Evolutionary conservation across 2,888 invertebrate genomes (phyloP).

Genomic region (Diadegma fenestrale): DNA sequence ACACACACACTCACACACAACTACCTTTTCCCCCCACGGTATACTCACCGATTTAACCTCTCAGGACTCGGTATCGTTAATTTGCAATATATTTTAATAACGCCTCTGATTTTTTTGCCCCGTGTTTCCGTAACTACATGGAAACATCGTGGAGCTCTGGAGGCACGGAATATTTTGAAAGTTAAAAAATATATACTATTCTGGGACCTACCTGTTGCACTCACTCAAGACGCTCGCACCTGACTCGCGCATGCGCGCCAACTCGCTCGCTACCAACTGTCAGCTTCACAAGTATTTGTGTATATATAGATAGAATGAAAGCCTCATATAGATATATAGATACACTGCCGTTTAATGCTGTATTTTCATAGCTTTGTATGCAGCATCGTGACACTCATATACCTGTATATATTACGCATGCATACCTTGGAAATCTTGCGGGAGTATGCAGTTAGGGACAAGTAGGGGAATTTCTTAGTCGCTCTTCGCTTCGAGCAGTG

Average conservation of each 20-base stretch:
- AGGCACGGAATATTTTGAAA: conserved; percentile 19
- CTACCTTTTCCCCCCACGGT: conserved; percentile 9
- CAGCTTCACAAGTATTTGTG: conserved; percentile 13
- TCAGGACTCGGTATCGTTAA: conserved; percentile 3
- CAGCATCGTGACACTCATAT: not conserved
- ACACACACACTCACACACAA: not conserved
- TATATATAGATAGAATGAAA: not conserved
- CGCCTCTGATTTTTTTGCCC: not conserved
- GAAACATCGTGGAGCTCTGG: not conserved
- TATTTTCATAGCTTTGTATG: conserved; percentile 21
- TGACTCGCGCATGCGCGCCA: conserved; percentile 71
- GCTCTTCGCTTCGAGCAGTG: not conserved
- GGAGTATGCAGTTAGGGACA: conserved; percentile 9
- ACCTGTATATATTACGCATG: conserved; percentile 20
- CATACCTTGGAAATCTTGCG: conserved; percentile 55
- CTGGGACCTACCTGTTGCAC: conserved; percentile 73
- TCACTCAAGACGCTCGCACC: conserved; percentile 63
- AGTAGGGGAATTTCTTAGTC: conserved; percentile 44
- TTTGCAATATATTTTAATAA: not conserved
- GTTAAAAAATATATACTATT: conserved; percentile 45
- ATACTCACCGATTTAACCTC: conserved; percentile 62
- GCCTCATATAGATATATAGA: conserved; percentile 11
- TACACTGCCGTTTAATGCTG: conserved; percentile 7
- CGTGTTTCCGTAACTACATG: not conserved
- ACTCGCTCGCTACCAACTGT: conserved; percentile 14